These are phyloP conservation scores for Trinorchestia longiramus DNA, from an alignment of 1,140 invertebrate species.

Conservation along the genomic window DNA sequence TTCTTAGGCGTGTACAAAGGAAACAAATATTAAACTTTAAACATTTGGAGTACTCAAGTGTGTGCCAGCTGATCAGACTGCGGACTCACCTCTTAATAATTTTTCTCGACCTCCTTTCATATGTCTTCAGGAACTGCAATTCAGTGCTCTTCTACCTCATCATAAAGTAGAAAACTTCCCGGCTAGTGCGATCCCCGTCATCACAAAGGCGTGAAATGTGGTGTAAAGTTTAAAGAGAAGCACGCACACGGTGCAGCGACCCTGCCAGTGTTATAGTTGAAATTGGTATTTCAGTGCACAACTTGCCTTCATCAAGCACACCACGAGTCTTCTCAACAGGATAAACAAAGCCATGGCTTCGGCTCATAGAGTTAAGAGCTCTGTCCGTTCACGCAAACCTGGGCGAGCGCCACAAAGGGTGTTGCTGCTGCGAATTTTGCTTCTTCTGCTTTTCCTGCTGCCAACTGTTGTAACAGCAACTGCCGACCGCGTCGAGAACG, in stretches of 20 bases:
- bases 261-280: conserved; percentile 8
- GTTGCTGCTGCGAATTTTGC: conserved; percentile 6
- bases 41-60: not conserved
- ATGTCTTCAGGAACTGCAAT: not conserved
- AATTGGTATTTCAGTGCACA: conserved; percentile 33
- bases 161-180: conserved; percentile 11
- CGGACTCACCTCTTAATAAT: not conserved
- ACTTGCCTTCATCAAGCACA: not conserved
- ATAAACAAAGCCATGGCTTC: conserved; percentile 52
- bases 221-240: not conserved
- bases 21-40: not conserved
- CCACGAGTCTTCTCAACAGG: not conserved
- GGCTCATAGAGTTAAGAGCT: conserved; percentile 46
- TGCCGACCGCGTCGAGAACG: not conserved
- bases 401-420: not conserved
- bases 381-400: not conserved
- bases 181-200: not conserved
- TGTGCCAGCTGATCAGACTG: not conserved
- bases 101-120: not conserved
- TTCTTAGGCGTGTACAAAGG: not conserved
- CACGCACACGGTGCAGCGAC: not conserved
- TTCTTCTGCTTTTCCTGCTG: conserved; percentile 12
- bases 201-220: not conserved
- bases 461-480: not conserved
- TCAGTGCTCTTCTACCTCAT: not conserved